phyloP scores from a whole-genome alignment of 2,113 vertebrate genomes.

The Equus przewalskii region DNA sequence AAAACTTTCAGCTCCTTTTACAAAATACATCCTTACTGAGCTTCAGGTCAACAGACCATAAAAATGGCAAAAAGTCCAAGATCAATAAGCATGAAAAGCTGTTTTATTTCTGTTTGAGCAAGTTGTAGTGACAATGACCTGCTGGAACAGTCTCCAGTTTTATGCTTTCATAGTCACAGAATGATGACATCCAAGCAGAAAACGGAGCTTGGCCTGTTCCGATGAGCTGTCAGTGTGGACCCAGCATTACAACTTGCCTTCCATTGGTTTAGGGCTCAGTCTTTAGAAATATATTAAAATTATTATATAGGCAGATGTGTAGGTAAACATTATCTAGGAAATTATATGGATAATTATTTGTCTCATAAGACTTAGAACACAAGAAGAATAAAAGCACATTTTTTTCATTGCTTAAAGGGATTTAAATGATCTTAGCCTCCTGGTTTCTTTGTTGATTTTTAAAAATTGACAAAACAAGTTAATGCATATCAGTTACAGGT shows the following conservation, averaged over 20 bases:
- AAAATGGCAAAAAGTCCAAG: slow-evolving; percentile 81
- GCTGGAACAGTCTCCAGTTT: slow-evolving; percentile 77
- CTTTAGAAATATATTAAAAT: slow-evolving; percentile 65
- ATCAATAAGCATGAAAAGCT: slow-evolving; percentile 86
- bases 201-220: slow-evolving; percentile 70
- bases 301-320: background rate
- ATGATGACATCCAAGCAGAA: slow-evolving; percentile 83
- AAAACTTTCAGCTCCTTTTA: slow-evolving; percentile 84
- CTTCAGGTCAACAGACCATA: slow-evolving; percentile 79
- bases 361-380: background rate
- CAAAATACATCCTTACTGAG: slow-evolving; percentile 80
- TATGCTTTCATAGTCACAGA: slow-evolving; percentile 79
- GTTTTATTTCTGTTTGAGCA: slow-evolving; percentile 87
- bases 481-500: background rate
- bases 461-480: background rate
- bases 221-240: slow-evolving; percentile 64
- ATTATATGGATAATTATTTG: background rate
- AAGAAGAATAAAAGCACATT: background rate
- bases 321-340: slow-evolving; percentile 4
- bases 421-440: background rate
- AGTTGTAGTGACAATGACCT: slow-evolving; percentile 72
- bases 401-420: background rate
- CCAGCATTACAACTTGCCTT: background rate
- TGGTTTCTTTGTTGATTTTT: background rate
- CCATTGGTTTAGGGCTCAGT: slow-evolving; percentile 18